Evolutionary conservation across 2,888 invertebrate genomes (phyloP).

Genomic region (Atethmia centrago): DNA sequence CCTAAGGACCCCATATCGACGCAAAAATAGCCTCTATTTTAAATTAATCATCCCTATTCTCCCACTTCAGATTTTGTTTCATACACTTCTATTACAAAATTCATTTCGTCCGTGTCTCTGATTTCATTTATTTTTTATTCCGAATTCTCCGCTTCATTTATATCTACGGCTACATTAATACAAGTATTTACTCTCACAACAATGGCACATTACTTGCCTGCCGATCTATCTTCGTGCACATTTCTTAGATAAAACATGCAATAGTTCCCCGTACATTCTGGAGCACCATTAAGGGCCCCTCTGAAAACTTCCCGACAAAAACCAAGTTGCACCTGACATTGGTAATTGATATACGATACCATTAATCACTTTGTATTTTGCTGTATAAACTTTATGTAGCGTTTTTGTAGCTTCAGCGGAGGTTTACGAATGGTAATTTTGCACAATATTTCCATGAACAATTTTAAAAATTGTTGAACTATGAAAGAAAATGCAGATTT

Average conservation of each 20-base stretch:
- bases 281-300: slow-evolving; percentile 75
- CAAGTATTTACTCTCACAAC: slow-evolving; percentile 54
- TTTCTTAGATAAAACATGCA: slow-evolving; percentile 73
- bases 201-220: slow-evolving; percentile 47
- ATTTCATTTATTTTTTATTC: slow-evolving; percentile 58
- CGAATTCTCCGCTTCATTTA: slow-evolving; percentile 46
- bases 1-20: slow-evolving; percentile 1
- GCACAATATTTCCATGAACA: not conserved
- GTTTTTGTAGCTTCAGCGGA: slow-evolving; percentile 26
- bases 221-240: slow-evolving; percentile 69
- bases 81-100: slow-evolving; percentile 49
- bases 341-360: slow-evolving; percentile 86
- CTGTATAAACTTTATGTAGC: slow-evolving; percentile 72
- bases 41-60: slow-evolving; percentile 47
- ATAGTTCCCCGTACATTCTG: slow-evolving; percentile 71
- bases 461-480: not conserved
- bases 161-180: slow-evolving; percentile 52
- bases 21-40: slow-evolving; percentile 26
- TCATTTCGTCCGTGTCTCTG: slow-evolving; percentile 52
- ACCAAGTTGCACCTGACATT: slow-evolving; percentile 85
- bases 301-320: slow-evolving; percentile 77
- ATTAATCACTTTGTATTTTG: slow-evolving; percentile 84
- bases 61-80: slow-evolving; percentile 48
- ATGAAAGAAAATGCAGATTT: not conserved
- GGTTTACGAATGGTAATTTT: slow-evolving; percentile 40